Evolutionary conservation across 2,888 invertebrate genomes (phyloP).

Genomic region (Erynnis tages): DNA sequence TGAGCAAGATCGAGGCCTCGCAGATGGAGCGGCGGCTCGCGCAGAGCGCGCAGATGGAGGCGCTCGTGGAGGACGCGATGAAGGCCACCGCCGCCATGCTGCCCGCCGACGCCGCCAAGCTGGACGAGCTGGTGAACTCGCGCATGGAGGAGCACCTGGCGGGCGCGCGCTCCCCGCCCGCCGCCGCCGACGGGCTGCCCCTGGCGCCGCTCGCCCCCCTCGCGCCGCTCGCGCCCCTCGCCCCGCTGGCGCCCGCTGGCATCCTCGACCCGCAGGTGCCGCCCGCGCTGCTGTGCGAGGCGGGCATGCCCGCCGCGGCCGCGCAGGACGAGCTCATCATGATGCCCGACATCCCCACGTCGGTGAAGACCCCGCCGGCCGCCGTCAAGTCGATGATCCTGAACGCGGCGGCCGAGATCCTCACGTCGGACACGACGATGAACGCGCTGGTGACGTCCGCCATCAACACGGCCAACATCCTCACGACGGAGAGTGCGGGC

Average conservation of each 20-base stretch:
- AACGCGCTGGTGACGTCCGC: conserved; percentile 79
- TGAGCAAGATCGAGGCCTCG: conserved; percentile 62
- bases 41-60: conserved; percentile 73
- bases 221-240: conserved; percentile 52
- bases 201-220: conserved; percentile 47
- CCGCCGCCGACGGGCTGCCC: conserved; percentile 59
- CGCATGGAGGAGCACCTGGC: conserved; percentile 65
- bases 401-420: conserved; percentile 87
- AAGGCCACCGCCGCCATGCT: conserved; percentile 70
- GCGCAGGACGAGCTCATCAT: conserved; percentile 64
- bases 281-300: conserved; percentile 35
- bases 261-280: conserved; percentile 82
- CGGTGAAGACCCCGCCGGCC: conserved; percentile 80
- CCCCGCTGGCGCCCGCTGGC: conserved; percentile 78
- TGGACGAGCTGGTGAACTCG: conserved; percentile 82
- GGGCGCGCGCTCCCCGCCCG: conserved; percentile 51
- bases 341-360: conserved; percentile 64
- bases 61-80: conserved; percentile 73
- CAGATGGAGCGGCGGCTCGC: conserved; percentile 64
- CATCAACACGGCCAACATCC: conserved; percentile 75
- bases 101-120: conserved; percentile 69
- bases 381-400: conserved; percentile 89
- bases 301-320: conserved; percentile 11
- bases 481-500: conserved; percentile 59
- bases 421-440: conserved; percentile 83